Evolutionary conservation across 2,888 invertebrate species (phyloP), one percentile per base, ranked within the genome.

Genomic region (Julus scandinavius): DNA sequence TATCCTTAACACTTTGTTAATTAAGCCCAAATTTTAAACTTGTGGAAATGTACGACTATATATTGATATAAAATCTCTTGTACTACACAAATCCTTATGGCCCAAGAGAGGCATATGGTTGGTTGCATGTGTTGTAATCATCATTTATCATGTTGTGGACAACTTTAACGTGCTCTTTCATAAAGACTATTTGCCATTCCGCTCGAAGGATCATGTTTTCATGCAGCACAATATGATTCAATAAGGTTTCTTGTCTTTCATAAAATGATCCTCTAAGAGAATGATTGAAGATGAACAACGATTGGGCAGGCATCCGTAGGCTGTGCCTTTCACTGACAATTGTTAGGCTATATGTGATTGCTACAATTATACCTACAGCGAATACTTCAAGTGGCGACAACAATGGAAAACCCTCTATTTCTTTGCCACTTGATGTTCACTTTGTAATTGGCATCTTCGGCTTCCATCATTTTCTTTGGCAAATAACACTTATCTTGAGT

Each of bases 161-260:
- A 63, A 63, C 6, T 63, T 63, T 63, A 63, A 63, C 63, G 63
- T 63, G 63, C n/a, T 63, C 63, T 20, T 20, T 63, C 63, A 63
- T 20, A 63, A 63, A 63, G 63, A n/a, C n/a, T 63, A 63, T 63
- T 63, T 63, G 63, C 63, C 63, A 63, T 63, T 63, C 63, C 63
- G 63, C 63, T 63, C 63, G n/a, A 63, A 63, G 1, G 63, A 63
- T n/a, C 20, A 7, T 63, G 63, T 63, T 63, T 63, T 63, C 63
- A 63, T 20, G 63, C 63, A 63, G n/a, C 63, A 63, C 20, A 63
- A 63, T 63, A 63, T 63, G 63, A 63, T 63, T 63, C 63, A 63
- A 63, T 63, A 63, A 63, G 63, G 63, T 63, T 63, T 63, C 63
- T 45, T 63, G 63, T 63, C 63, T 63, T 63, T 63, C 63, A 63